Conservation (phyloP, 2,888 invertebrate species). For the Drosophila robusta region DNA sequence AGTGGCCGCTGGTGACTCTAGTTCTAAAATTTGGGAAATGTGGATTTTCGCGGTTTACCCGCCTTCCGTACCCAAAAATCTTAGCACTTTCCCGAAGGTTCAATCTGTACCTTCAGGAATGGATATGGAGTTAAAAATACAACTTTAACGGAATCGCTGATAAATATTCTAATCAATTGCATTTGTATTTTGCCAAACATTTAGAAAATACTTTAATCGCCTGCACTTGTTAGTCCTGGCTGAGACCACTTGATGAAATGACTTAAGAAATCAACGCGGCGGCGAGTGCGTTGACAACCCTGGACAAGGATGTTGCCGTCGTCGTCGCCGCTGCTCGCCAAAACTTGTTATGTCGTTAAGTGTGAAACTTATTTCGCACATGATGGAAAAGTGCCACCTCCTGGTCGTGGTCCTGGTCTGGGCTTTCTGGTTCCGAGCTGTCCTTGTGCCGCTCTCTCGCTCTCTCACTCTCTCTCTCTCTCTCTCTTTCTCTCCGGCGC, state of each 20-base stretch:
- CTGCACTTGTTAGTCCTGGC: slow-evolving; percentile 9
- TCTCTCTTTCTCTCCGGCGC: neutral
- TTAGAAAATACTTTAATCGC: slow-evolving; percentile 8
- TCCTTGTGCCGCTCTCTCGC: neutral
- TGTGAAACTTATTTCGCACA: slow-evolving; percentile 81
- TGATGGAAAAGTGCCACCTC: slow-evolving; percentile 60
- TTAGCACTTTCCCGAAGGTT: no score
- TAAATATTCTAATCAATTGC: neutral
- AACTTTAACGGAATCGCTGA: no score
- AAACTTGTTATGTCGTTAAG: slow-evolving; percentile 81
- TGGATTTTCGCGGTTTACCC: no score
- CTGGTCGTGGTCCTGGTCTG: slow-evolving; percentile 1
- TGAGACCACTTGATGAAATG: slow-evolving; percentile 58
- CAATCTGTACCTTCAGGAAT: no score
- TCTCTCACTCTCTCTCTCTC: neutral
- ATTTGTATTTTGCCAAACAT: neutral
- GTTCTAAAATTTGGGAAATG: no score
- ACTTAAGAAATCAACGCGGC: slow-evolving; percentile 54
- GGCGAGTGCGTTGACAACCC: slow-evolving; percentile 57
- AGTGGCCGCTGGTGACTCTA: no score
- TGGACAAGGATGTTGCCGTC: slow-evolving; percentile 51
- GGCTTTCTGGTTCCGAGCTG: neutral
- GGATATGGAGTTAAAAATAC: no score
- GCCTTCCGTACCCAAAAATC: no score
- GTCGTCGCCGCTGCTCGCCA: slow-evolving; percentile 41